Evolutionary conservation across 2,888 invertebrate species (phyloP).

Genomic region (Notodonta ziczac): DNA sequence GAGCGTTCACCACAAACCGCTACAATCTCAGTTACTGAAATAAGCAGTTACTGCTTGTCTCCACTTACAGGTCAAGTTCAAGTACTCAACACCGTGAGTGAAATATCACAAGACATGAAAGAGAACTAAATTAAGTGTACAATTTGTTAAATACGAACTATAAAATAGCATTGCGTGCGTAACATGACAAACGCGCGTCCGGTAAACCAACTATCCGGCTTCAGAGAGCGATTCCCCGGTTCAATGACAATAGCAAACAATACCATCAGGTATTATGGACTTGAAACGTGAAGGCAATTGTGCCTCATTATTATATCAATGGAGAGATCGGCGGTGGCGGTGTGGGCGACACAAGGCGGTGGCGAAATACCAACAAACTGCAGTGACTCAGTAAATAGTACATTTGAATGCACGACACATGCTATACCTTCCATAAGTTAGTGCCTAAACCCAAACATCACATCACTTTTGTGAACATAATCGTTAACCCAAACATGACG

Average conservation of each 20-base stretch:
- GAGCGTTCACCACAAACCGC: conserved; percentile 33
- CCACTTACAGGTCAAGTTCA: conserved; percentile 42
- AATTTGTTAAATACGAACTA: conserved; percentile 22
- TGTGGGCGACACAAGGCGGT: conserved; percentile 62
- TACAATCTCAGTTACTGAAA: conserved; percentile 31
- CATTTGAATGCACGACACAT: conserved; percentile 60
- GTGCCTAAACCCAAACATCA: conserved; percentile 28
- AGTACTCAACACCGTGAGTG: conserved; percentile 14
- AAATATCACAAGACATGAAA: background rate
- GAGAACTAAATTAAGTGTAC: background rate
- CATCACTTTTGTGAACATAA: conserved; percentile 17
- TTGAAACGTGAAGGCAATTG: conserved; percentile 60
- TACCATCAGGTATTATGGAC: conserved; percentile 47
- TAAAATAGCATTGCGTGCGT: conserved; percentile 30
- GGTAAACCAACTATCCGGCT: conserved; percentile 47
- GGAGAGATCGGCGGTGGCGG: conserved; percentile 71
- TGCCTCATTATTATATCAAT: conserved; percentile 71
- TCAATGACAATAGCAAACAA: conserved; percentile 75
- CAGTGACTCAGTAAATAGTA: conserved; percentile 59
- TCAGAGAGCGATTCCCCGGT: conserved; percentile 61
- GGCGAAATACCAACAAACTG: conserved; percentile 63
- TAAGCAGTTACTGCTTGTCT: conserved; percentile 31
- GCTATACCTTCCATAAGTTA: conserved; percentile 27
- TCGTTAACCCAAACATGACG: conserved; percentile 13
- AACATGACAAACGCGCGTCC: conserved; percentile 38